These are phyloP conservation scores for Micronycteris hirsuta DNA, from an alignment of 2,113 vertebrate genomes.

Conservation along the genomic window DNA sequence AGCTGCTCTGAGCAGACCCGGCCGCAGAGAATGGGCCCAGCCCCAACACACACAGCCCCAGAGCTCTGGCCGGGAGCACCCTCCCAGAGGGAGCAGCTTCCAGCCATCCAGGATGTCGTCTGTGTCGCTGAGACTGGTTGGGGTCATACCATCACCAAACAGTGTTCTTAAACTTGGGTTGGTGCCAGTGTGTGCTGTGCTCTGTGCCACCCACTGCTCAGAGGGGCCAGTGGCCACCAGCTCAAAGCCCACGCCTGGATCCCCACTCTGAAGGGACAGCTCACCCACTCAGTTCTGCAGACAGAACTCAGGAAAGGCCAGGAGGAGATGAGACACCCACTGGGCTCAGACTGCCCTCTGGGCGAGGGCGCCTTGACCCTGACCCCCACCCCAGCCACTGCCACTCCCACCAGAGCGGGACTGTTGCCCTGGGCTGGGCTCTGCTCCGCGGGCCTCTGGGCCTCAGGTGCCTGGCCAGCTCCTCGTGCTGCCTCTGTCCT, in stretches of 20 bases:
- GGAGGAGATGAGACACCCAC: background rate
- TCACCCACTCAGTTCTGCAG: background rate
- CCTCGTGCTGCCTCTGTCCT: background rate
- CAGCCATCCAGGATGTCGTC: background rate
- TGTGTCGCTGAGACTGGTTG: background rate
- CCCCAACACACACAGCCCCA: background rate
- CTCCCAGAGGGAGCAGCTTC: background rate
- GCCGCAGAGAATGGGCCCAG: background rate
- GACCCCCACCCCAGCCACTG: no score
- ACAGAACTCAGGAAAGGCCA: background rate
- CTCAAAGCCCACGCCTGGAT: background rate
- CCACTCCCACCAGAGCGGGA: background rate
- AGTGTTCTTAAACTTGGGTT: background rate
- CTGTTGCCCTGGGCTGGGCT: background rate
- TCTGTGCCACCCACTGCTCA: background rate
- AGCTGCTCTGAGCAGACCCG: background rate
- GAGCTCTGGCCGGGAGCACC: background rate
- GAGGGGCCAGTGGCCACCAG: no score
- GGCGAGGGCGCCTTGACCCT: background rate
- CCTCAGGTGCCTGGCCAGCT: accelerated
- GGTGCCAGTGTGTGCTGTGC: background rate
- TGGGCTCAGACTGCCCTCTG: background rate
- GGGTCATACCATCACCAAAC: background rate
- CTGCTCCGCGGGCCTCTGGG: background rate
- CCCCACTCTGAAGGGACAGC: background rate